Evolutionary conservation across 2,888 invertebrate species (phyloP).

Genomic region (Pomacea canaliculata): DNA sequence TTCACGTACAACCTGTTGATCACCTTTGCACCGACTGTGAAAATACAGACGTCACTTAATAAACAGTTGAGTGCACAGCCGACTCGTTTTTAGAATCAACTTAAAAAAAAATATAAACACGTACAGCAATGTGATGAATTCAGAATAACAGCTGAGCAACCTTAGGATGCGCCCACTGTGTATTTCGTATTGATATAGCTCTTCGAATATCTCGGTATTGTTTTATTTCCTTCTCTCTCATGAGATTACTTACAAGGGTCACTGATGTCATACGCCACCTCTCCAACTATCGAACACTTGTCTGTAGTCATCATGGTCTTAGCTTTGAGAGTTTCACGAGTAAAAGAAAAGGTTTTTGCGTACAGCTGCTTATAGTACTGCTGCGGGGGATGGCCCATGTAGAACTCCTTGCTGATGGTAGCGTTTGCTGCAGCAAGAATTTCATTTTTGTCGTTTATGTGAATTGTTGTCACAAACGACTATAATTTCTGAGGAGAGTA

Average conservation of each 20-base stretch:
- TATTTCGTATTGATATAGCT: too few species aligned
- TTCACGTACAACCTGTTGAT: constrained; percentile 16
- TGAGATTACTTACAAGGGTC: neutral
- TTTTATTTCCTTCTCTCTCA: too few species aligned
- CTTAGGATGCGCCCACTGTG: too few species aligned
- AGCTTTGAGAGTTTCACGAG: constrained; percentile 10
- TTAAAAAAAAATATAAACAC: neutral
- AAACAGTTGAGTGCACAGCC: neutral
- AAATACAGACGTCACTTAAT: neutral
- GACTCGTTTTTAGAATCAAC: neutral
- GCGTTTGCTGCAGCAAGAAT: neutral
- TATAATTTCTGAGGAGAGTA: too few species aligned
- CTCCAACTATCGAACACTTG: constrained; percentile 6
- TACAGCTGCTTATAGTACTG: constrained; percentile 7
- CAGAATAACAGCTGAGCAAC: too few species aligned
- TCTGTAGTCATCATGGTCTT: constrained; percentile 18
- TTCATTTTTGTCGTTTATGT: neutral
- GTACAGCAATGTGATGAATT: neutral
- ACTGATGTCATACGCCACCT: constrained; percentile 15
- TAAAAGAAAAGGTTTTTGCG: constrained; percentile 1
- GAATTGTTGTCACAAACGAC: neutral
- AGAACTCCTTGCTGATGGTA: constrained; percentile 1
- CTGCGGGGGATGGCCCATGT: constrained; percentile 12
- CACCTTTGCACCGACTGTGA: constrained; percentile 10
- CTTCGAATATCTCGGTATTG: too few species aligned